Base-by-base conservation (phyloP, 2,113 vertebrate species). In the Lepus timidus region DNA sequence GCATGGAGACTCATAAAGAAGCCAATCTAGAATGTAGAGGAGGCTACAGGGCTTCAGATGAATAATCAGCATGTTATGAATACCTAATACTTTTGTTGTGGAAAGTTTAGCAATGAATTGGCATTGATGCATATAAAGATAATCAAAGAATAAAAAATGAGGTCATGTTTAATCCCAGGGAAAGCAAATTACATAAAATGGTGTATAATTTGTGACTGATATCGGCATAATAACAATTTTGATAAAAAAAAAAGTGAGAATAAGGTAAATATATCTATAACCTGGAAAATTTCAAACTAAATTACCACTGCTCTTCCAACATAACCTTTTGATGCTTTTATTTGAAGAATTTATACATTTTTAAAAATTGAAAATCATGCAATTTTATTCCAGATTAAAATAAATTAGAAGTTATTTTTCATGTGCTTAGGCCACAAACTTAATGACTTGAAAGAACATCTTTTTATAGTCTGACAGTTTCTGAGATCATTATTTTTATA, bases 371-470 rank as follows among this genome's bases (percentile, higher is more conserved):
- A 94, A 78, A 73, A 71, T 83, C 39, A 61, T 62, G 22, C n/a
- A 5, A 62, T 65, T 90, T 90, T 85, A 87, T 76, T 83, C 10
- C 64, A 29, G 1, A 14, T 22, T 89, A 52, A 88, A 96, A 68
- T 10, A 17, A 19, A 61, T 20, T 71, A 84, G 27, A 64, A 10
- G n/a, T 81, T 84, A 80, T 2, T 74, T 84, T 44, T 39, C 25
- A 58, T 49, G 22, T 17, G n/a, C 3, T 64, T 76, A 78, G 44
- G 23, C 8, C 44, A n/a, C 52, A 64, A 80, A 64, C 1, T 65
- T 20, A 22, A n/a, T 13, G 5, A 33, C 27, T n/a, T 52, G 75
- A 81, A 85, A 79, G 9, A 84, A 62, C 31, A 94, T 16, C 2
- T 27, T 52, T 52, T 73, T 62, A 74, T 65, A 55, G n/a, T 91